Base-by-base conservation (phyloP, 2,888 invertebrate species). In the Stenodera caucasica region DNA sequence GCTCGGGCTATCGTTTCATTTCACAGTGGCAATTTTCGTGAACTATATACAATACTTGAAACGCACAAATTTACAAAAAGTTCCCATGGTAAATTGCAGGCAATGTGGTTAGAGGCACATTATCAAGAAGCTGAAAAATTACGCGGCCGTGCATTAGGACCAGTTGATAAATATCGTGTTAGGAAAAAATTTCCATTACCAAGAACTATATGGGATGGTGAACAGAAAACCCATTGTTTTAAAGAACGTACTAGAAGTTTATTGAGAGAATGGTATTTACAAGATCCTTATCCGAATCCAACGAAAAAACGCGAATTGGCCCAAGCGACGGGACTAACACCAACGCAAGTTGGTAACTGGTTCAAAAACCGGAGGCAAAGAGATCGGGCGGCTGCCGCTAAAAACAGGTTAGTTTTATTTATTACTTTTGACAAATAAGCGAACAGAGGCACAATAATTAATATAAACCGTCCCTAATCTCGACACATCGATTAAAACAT, bases 251-350 rank as follows among this genome's bases (percentile, higher is more conserved):
- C 99, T 77, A 83, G 98, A 70, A 94, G 95, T 73, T 84, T 98
- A 70, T 85, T 99, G 69, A 84, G 98, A 65, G 98, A 99, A 84
- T 98, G 98, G 96, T 99, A 99, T 81, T 88, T 98, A 58, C 95
- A 96, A 82, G 98, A 94, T 82, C 94, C 94, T n/a, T 96, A 95
- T 82, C 96, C 94, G 58, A 95, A 95, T 81, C 96, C 96, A 37
- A 91, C 92, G 66, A 96, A 96, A 83, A 96, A 96, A 81, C 83
- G 94, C 68, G 95, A 96, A 80, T 82, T 96, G 74, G 95, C 96
- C 26, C 90, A 90, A 73, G 93, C 92, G 58, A 96, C 96, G 54
- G 94, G 94, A 30, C 85, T 96, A 66, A 95, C 95, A 56, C 93
- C 95, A 40, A 96, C 95, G 53, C 95, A 95, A 82, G 95, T 95